Base-by-base conservation (phyloP, 2,888 invertebrate genomes). In the Parelbella ahira region DNA sequence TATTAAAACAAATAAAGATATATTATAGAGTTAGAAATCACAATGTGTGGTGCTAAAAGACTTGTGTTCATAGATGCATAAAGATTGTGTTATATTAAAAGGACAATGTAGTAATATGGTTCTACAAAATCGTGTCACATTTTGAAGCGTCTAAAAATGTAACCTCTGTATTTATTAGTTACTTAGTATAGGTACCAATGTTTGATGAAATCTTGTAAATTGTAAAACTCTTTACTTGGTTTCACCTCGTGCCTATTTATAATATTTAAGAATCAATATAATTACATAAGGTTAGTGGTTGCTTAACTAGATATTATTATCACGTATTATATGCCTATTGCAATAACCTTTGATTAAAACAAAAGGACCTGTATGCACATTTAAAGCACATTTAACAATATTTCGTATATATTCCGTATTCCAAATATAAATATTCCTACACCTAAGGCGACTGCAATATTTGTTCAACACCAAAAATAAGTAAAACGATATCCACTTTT, bases 1-100 rank as follows among this genome's bases (percentile, higher is more conserved):
- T 71, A 91, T 95, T 49, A 95, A 95, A 80, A 89, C 90, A 19
- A 84, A 58, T 49, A 88, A 80, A 58, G 68, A 80, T 53, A 52
- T 77, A 37, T 66, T 76, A 72, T 83, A 82, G 68, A 45, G 37
- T 48, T 25, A 47, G 38, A 21, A 34, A 18, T 23, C 11, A 23
- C 6, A 8, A 20, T 11, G 38, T 54, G 56, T 63, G 68, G 71
- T 79, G 77, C 72, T 74, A 63, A 59, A n/a, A 65, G 42, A 42
- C 42, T 34, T 68, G 78, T 81, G 78, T 81, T 79, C 74, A 80
- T 78, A 76, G 61, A 66, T 39, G 32, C 10, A 24, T 18, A 5
- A 2, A 18, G 11, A 11, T 20, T 27, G 20, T 27, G 34, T 21
- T 7, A 25, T 30, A 25, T 24, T 4, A 9, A 19, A 28, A 34